phyloP scores from a whole-genome alignment of 2,888 invertebrate genomes.

The Automeris io region DNA sequence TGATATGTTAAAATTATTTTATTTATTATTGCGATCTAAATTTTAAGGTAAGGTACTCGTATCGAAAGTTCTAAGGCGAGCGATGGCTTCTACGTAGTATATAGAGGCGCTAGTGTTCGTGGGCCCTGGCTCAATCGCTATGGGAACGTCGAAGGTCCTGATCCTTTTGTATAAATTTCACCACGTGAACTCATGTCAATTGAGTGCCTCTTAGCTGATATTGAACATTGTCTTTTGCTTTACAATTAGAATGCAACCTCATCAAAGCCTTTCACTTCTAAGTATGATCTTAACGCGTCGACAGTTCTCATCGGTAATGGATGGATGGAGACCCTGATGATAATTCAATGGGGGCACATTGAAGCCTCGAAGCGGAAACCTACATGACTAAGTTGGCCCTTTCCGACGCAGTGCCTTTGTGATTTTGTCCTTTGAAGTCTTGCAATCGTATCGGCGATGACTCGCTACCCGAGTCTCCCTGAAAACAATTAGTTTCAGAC shows the following conservation, averaged over 20 bases:
- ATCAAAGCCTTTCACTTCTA: no score
- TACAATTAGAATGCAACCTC: no score
- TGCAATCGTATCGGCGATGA: conserved; percentile 78
- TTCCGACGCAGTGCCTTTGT: conserved; percentile 52
- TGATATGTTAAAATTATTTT: conserved; percentile 77
- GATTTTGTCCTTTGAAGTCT: conserved; percentile 69
- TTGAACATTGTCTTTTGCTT: no score
- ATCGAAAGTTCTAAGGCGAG: conserved; percentile 12
- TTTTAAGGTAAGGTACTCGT: conserved; percentile 29
- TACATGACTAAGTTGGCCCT: conserved; percentile 61
- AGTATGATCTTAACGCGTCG: no score
- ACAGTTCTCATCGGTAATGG: no score
- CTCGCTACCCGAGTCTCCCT: conserved; percentile 82
- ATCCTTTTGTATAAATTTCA: no score
- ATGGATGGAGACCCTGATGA: neutral
- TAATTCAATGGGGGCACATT: conserved; percentile 20
- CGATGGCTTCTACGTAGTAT: conserved; percentile 11
- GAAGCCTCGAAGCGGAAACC: conserved; percentile 21
- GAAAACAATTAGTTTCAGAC: conserved; percentile 18
- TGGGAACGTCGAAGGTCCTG: no score
- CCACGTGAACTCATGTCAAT: no score
- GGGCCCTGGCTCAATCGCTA: no score
- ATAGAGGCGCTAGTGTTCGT: conserved; percentile 14
- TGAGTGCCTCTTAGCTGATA: no score
- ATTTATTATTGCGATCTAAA: conserved; percentile 68